Evolutionary conservation across 2,888 invertebrate species (phyloP).

Genomic region (Cheilosia soror): DNA sequence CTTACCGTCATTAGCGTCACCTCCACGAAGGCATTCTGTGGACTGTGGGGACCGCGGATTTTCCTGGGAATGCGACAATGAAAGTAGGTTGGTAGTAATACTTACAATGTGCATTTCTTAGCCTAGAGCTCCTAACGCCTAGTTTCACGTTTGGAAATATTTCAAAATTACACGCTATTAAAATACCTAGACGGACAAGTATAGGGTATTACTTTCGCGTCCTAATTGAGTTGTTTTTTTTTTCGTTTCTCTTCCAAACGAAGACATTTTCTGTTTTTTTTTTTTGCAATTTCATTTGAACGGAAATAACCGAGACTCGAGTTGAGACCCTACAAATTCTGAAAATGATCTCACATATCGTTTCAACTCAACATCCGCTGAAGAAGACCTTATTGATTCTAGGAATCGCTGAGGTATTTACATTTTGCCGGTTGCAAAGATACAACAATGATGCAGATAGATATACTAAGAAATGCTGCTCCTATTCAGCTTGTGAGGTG

Average conservation of each 20-base stretch:
- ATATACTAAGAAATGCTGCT: conserved; percentile 19
- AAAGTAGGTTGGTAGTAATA: conserved; percentile 53
- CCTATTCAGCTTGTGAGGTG: conserved; percentile 17
- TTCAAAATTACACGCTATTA: conserved; percentile 49
- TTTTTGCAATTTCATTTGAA: conserved; percentile 4
- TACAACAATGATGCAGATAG: conserved; percentile 14
- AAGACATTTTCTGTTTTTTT: background rate
- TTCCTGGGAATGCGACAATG: conserved; percentile 67
- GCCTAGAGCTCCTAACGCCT: conserved; percentile 31
- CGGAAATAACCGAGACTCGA: conserved; percentile 12
- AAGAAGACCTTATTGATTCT: conserved; percentile 40
- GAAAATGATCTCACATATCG: conserved; percentile 32
- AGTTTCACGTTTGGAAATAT: conserved; percentile 30
- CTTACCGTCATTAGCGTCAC: conserved; percentile 43
- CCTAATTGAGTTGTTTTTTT: conserved; percentile 45
- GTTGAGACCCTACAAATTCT: conserved; percentile 16
- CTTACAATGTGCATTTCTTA: conserved; percentile 30
- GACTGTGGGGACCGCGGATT: conserved; percentile 18
- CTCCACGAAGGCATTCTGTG: conserved; percentile 20
- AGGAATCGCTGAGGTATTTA: conserved; percentile 36
- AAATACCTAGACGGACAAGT: conserved; percentile 25
- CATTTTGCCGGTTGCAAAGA: background rate
- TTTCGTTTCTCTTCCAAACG: background rate
- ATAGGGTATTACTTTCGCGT: conserved; percentile 39
- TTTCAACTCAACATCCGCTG: conserved; percentile 41